phyloP scores from a whole-genome alignment of 2,888 invertebrate species.

The Eristalinus sepulchralis region DNA sequence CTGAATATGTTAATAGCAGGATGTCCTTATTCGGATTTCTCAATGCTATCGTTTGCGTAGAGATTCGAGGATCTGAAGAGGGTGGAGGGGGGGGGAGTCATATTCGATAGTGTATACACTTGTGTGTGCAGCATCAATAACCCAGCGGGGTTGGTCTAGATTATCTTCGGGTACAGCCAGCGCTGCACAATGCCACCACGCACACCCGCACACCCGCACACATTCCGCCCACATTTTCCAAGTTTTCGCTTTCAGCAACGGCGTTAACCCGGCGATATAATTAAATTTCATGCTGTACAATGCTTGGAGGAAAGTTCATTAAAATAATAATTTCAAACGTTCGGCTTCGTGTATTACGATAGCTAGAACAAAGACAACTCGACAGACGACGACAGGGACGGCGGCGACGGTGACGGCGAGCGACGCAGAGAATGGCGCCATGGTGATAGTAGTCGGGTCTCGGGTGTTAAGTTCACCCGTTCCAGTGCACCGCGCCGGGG shows the following conservation, averaged over 20 bases:
- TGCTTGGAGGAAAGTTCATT: slow-evolving; percentile 71
- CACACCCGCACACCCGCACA: background rate
- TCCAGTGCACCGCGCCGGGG: slow-evolving; percentile 64
- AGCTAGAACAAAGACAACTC: slow-evolving; percentile 60
- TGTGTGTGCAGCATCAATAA: slow-evolving; percentile 67
- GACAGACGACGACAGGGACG: too few relatives aligned
- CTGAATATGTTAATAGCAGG: background rate
- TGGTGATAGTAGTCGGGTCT: slow-evolving; percentile 27
- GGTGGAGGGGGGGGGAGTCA: background rate
- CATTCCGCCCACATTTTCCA: slow-evolving; percentile 40
- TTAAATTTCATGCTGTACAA: slow-evolving; percentile 71
- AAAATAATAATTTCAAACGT: slow-evolving; percentile 71
- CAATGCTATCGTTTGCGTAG: slow-evolving; percentile 41
- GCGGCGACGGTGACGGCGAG: too few relatives aligned
- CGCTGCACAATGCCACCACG: background rate
- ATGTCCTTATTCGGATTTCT: slow-evolving; percentile 31
- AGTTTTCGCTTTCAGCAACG: slow-evolving; percentile 64
- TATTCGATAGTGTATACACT: slow-evolving; percentile 58
- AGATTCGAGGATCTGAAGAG: slow-evolving; percentile 30
- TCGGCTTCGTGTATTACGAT: slow-evolving; percentile 67
- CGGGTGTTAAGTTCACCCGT: slow-evolving; percentile 42
- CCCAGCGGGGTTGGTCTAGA: slow-evolving; percentile 50
- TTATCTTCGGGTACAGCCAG: background rate
- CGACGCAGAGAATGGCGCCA: slow-evolving; percentile 25
- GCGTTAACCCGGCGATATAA: slow-evolving; percentile 71